Conservation (phyloP, 2,797 vertebrate genomes). For the Enteromius radiatus region DNA sequence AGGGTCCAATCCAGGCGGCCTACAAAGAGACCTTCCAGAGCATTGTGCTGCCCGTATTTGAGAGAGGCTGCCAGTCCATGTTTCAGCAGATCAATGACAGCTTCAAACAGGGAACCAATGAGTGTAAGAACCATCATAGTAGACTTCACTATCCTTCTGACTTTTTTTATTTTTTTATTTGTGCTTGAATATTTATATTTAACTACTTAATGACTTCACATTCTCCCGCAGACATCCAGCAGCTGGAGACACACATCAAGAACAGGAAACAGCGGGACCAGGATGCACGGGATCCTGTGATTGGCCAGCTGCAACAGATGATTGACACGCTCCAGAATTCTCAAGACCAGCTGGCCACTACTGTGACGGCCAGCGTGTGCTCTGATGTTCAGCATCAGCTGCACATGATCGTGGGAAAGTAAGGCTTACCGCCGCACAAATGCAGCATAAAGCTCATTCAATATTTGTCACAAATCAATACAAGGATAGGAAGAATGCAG, state of each 20-base stretch:
- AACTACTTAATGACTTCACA: background rate
- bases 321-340: slow-evolving; percentile 85
- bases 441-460: background rate
- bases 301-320: slow-evolving; percentile 89
- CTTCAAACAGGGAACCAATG: slow-evolving; percentile 96
- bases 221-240: slow-evolving; percentile 84
- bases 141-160: background rate
- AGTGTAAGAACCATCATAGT: slow-evolving; percentile 82
- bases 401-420: slow-evolving; percentile 93
- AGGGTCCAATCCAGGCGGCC: slow-evolving; percentile 91
- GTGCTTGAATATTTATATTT: too few species aligned
- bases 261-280: slow-evolving; percentile 88
- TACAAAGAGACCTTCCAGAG: slow-evolving; percentile 95
- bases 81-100: slow-evolving; percentile 99
- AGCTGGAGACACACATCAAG: slow-evolving; percentile 91
- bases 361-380: slow-evolving; percentile 82
- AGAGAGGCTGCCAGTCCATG: slow-evolving; percentile 98
- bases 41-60: slow-evolving; percentile 91
- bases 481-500: background rate
- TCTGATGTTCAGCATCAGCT: slow-evolving; percentile 94
- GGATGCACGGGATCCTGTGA: slow-evolving; percentile 85
- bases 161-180: too few species aligned
- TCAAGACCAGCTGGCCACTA: slow-evolving; percentile 88
- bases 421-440: slow-evolving; percentile 60
- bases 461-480: slow-evolving; percentile 8